A percentile compares a stretch with the other conserved stretches of the same genome.
Conservation (phyloP, 2,888 invertebrate genomes). For the Zaprionus obscuricornis region DNA sequence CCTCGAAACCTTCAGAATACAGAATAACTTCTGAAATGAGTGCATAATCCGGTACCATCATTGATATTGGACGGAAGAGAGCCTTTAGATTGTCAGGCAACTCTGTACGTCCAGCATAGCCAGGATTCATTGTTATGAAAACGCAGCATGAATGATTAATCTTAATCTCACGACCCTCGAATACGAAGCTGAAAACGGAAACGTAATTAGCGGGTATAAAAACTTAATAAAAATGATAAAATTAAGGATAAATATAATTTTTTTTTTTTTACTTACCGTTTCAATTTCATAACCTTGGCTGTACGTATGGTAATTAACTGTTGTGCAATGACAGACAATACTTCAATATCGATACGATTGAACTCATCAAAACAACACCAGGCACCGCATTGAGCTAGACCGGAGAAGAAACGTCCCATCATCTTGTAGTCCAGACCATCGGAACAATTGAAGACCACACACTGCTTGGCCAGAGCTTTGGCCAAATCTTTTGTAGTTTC, state of each 20-base stretch:
- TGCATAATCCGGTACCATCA: slow-evolving; percentile 97
- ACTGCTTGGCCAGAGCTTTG: slow-evolving; percentile 93
- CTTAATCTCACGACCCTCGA: slow-evolving; percentile 94
- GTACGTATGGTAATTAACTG: slow-evolving; percentile 94
- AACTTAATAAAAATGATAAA: not conserved
- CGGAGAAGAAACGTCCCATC: slow-evolving; percentile 96
- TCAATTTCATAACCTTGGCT: slow-evolving; percentile 89
- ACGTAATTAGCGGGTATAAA: not conserved
- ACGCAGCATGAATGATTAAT: slow-evolving; percentile 91
- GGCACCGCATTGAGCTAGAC: slow-evolving; percentile 94
- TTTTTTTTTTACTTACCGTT: slow-evolving; percentile 67
- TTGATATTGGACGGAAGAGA: slow-evolving; percentile 92
- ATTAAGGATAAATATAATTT: too few species aligned
- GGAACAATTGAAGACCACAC: slow-evolving; percentile 96
- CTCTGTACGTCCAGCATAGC: slow-evolving; percentile 95
- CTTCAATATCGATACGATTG: slow-evolving; percentile 95
- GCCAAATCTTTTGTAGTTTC: slow-evolving; percentile 96
- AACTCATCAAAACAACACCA: slow-evolving; percentile 98
- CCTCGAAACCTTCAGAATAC: slow-evolving; percentile 97
- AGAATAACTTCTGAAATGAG: slow-evolving; percentile 95
- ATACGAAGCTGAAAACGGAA: slow-evolving; percentile 89
- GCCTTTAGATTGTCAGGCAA: slow-evolving; percentile 95
- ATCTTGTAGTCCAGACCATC: slow-evolving; percentile 86
- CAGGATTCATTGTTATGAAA: slow-evolving; percentile 96
- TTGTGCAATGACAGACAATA: slow-evolving; percentile 94